phyloP scores from a whole-genome alignment of 2,888 invertebrate genomes.

The Eupelmus urozonus region DNA sequence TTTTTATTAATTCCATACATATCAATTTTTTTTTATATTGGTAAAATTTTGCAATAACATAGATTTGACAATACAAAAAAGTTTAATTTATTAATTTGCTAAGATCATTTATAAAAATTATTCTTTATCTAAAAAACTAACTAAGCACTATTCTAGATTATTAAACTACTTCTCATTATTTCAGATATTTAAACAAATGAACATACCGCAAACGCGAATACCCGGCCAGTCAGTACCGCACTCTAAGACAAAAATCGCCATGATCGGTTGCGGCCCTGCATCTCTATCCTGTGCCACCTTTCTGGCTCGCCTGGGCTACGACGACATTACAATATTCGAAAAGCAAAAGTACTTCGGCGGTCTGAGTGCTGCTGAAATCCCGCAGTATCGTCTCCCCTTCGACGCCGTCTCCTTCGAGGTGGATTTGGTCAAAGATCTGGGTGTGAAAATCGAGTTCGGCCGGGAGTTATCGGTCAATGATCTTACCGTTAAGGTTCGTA shows the following conservation, averaged over 20 bases:
- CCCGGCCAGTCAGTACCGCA: conserved; percentile 80
- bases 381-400: conserved; percentile 96
- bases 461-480: conserved; percentile 85
- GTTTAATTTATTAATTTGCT: too few species aligned
- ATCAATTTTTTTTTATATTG: too few species aligned
- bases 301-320: conserved; percentile 94
- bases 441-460: conserved; percentile 90
- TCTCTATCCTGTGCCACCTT: conserved; percentile 98
- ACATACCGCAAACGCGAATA: conserved; percentile 90
- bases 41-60: too few species aligned
- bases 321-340: conserved; percentile 94
- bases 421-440: conserved; percentile 92
- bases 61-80: too few species aligned
- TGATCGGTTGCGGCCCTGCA: conserved; percentile 97
- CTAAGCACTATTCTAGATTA: too few species aligned
- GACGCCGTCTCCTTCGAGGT: conserved; percentile 96
- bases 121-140: too few species aligned
- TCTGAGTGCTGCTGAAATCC: conserved; percentile 96
- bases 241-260: conserved; percentile 85
- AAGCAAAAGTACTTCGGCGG: conserved; percentile 93
- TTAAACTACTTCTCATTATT: background rate
- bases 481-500: conserved; percentile 83
- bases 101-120: too few species aligned
- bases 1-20: too few species aligned
- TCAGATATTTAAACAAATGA: conserved; percentile 95